Conservation (phyloP, 64 coral and sea anemone species). For the Stylophora pistillata region DNA sequence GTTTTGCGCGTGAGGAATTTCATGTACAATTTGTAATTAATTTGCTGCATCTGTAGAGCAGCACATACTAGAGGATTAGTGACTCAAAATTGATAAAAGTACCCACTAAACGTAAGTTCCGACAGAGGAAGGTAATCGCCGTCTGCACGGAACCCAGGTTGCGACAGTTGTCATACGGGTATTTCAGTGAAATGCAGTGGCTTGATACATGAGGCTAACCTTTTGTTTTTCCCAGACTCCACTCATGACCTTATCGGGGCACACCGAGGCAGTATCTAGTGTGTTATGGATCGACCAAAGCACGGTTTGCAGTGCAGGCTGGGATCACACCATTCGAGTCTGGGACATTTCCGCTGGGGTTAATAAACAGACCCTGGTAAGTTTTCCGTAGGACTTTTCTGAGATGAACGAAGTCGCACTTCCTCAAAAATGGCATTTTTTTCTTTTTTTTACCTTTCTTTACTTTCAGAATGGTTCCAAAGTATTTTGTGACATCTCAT, state of each 20-base stretch:
- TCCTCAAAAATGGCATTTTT: background rate
- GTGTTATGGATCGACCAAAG: conserved; percentile 79
- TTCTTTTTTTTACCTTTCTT: background rate
- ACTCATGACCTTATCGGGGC: conserved; percentile 93
- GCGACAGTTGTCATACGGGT: background rate
- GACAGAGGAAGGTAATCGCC: no score
- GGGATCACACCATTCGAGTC: conserved; percentile 96
- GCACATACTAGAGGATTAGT: no score
- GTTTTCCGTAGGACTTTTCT: background rate
- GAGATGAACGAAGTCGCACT: no score
- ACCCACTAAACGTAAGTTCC: no score
- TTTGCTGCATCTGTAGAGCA: no score
- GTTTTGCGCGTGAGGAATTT: no score
- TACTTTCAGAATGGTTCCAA: conserved; percentile 85
- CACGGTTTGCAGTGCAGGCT: conserved; percentile 89
- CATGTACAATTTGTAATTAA: no score
- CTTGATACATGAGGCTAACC: background rate
- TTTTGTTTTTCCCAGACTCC: conserved; percentile 60
- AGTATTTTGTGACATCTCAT: conserved; percentile 88
- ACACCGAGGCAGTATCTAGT: conserved; percentile 86
- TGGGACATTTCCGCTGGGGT: conserved; percentile 83
- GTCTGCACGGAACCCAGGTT: background rate
- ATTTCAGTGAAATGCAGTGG: background rate
- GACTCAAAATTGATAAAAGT: no score
- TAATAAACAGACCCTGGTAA: conserved; percentile 94